Evolutionary conservation across 1,140 invertebrate species (phyloP).

Genomic region (Drosophila takahashii): DNA sequence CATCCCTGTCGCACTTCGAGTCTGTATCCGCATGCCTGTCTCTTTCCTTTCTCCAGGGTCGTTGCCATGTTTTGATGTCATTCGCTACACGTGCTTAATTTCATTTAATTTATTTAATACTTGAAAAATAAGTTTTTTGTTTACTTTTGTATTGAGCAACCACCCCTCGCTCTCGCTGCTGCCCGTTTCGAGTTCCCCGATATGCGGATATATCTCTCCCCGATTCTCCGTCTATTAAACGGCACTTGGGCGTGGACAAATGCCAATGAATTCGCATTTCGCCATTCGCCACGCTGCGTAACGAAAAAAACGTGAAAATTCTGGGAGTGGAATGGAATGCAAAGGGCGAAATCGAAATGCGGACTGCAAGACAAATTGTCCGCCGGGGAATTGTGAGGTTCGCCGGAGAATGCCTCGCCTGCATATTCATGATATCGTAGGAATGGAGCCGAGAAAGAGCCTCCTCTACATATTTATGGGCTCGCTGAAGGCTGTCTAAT

Average conservation of each 20-base stretch:
- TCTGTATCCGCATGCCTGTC: background rate
- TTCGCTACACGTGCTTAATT: conserved; percentile 80
- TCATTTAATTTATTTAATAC: conserved; percentile 83
- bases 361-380: conserved; percentile 46
- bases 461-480: conserved; percentile 36
- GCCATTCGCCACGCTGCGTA: conserved; percentile 67
- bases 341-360: conserved; percentile 3
- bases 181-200: conserved; percentile 5
- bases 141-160: conserved; percentile 64
- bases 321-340: conserved; percentile 19
- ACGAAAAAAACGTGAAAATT: conserved; percentile 37
- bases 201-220: conserved; percentile 5
- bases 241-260: conserved; percentile 59
- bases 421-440: conserved; percentile 13
- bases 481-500: conserved; percentile 3
- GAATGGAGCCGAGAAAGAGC: background rate
- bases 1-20: conserved; percentile 5
- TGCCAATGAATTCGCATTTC: conserved; percentile 69
- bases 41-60: background rate
- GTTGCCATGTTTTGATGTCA: conserved; percentile 69
- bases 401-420: conserved; percentile 19
- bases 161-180: conserved; percentile 30
- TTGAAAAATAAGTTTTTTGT: conserved; percentile 79
- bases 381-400: conserved; percentile 42
- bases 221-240: conserved; percentile 13